Conservation (phyloP, 2,797 vertebrate genomes). For the Brachyrhaphis roseni region DNA sequence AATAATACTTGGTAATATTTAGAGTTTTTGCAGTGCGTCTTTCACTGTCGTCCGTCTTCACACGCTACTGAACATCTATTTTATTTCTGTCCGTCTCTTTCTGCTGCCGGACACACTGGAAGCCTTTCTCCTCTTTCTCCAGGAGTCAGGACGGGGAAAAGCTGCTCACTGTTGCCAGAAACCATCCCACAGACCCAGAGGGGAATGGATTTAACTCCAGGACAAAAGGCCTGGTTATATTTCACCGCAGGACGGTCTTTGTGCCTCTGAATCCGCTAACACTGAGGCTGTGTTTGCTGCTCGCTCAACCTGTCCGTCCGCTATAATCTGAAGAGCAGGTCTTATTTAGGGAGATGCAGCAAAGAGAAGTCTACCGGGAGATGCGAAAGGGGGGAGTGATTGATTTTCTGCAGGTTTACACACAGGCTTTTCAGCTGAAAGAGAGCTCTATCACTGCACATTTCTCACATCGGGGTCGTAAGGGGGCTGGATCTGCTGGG, state of each 20-base stretch:
- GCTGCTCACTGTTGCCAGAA: constrained; percentile 60
- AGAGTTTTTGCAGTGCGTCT: not conserved
- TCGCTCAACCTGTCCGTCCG: constrained; percentile 63
- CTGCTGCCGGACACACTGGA: constrained; percentile 47
- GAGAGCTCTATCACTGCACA: constrained; percentile 72
- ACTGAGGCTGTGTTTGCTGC: constrained; percentile 68
- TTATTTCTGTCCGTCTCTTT: not conserved
- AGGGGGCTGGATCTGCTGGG: constrained; percentile 62
- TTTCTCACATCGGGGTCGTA: constrained; percentile 81
- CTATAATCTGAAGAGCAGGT: constrained; percentile 71
- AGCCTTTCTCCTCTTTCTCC: constrained; percentile 63
- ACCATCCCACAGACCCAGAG: constrained; percentile 63
- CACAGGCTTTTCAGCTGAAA: constrained; percentile 62
- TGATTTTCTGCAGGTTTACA: constrained; percentile 60
- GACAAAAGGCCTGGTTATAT: constrained; percentile 77
- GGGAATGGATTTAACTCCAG: constrained; percentile 69
- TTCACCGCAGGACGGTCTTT: constrained; percentile 74
- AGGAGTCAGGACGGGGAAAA: constrained; percentile 55
- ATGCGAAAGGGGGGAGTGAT: constrained; percentile 32
- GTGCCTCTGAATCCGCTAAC: constrained; percentile 60
- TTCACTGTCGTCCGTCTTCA: constrained; percentile 19
- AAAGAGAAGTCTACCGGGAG: constrained; percentile 46
- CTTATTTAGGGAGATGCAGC: constrained; percentile 67
- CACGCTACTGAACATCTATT: constrained; percentile 24
- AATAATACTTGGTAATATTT: too few species aligned